These are phyloP conservation scores for Beroe ovata DNA, from an alignment of 37 sponge, comb jelly and placozoan genomes.

Conservation along the genomic window DNA sequence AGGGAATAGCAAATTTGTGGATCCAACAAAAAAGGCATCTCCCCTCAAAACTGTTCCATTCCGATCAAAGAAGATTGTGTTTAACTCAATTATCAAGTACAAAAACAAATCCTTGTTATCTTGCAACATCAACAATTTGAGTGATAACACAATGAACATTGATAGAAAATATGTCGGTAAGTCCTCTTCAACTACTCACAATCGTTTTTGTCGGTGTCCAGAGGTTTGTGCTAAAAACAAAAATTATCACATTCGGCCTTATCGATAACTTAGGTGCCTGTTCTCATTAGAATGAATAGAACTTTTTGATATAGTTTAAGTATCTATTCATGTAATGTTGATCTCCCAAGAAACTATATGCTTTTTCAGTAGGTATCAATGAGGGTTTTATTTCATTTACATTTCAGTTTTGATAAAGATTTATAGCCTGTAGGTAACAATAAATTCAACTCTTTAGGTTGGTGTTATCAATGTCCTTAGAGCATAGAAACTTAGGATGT, in stretches of 20 bases:
- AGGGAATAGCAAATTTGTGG: not conserved
- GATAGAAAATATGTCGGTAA: not conserved
- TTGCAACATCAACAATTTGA: constrained; percentile 37
- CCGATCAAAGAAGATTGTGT: constrained; percentile 54
- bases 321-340: too few species aligned
- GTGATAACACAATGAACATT: not conserved
- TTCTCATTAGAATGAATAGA: not conserved
- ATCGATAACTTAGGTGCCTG: too few species aligned
- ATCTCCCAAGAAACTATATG: too few species aligned
- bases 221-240: not conserved
- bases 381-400: too few species aligned
- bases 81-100: constrained; percentile 57
- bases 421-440: too few species aligned
- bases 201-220: constrained; percentile 15
- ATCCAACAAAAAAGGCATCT: not conserved
- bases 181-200: not conserved
- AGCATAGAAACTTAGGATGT: too few species aligned
- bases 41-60: not conserved
- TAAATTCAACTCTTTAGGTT: too few species aligned
- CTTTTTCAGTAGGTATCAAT: too few species aligned
- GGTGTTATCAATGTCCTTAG: too few species aligned
- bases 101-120: constrained; percentile 29
- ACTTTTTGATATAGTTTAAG: not conserved
- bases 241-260: not conserved
- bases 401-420: too few species aligned